Percentiles rank a stretch among this genome's conserved stretches.
phyloP scores from a whole-genome alignment of 2,113 vertebrate species.

The Pycnonotus jocosus region DNA sequence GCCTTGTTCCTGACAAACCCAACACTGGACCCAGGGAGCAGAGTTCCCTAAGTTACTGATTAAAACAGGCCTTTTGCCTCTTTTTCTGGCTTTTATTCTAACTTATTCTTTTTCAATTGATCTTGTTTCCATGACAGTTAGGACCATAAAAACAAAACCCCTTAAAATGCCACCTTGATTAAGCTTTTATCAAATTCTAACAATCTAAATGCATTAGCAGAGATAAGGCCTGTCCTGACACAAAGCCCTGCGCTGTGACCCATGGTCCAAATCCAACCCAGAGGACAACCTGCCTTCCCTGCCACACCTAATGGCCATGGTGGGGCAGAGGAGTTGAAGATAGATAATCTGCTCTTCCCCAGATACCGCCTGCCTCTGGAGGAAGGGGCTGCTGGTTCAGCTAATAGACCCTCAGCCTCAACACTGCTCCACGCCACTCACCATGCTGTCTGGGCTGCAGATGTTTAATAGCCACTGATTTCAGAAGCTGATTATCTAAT shows the following conservation, averaged over 20 bases:
- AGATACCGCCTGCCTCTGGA: fast-evolving
- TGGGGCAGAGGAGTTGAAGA: neutral
- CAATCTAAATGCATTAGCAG: neutral
- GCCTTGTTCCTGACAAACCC: neutral
- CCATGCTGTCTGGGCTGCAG: neutral
- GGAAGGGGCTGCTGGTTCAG: neutral
- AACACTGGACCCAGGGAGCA: neutral
- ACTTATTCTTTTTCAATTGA: neutral
- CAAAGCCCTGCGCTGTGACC: neutral
- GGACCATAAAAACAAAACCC: neutral
- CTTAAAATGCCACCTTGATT: neutral
- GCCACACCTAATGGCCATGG: neutral
- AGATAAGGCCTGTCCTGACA: neutral
- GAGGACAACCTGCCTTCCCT: neutral
- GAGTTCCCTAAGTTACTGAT: neutral
- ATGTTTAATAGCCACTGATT: neutral
- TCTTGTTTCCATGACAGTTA: neutral
- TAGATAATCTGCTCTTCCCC: neutral
- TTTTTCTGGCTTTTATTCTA: neutral
- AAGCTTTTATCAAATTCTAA: neutral
- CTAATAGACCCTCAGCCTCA: neutral
- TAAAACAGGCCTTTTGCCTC: neutral
- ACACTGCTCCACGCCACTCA: neutral
- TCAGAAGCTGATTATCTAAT: slow-evolving; percentile 19
- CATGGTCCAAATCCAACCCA: neutral